Evolutionary conservation across 1,140 invertebrate genomes (phyloP).

Genomic region (Cardiocondyla obscurior): DNA sequence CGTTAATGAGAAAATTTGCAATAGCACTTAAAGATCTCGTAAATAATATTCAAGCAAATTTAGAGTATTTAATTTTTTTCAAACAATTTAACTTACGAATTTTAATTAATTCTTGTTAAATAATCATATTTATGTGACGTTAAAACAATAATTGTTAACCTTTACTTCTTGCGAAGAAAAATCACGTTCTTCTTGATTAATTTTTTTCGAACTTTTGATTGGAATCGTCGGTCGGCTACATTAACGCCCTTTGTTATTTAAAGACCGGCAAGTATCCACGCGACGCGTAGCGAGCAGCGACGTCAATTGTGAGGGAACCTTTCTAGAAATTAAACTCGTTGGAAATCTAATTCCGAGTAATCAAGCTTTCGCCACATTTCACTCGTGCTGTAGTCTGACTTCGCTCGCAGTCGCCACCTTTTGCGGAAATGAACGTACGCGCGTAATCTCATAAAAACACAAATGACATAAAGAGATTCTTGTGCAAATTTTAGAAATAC

Average conservation of each 20-base stretch:
- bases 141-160: background rate
- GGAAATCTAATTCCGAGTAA: constrained; percentile 69
- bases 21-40: background rate
- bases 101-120: background rate
- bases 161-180: constrained; percentile 4
- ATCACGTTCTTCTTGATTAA: background rate
- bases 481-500: constrained; percentile 7
- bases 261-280: constrained; percentile 34
- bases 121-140: background rate
- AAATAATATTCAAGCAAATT: background rate
- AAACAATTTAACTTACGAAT: background rate
- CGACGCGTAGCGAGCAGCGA: constrained; percentile 48
- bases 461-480: constrained; percentile 60
- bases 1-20: background rate
- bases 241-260: constrained; percentile 57
- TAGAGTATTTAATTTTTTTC: background rate
- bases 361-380: constrained; percentile 63
- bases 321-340: constrained; percentile 70
- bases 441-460: constrained; percentile 60
- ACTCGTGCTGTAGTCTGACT: constrained; percentile 45
- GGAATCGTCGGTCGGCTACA: constrained; percentile 2
- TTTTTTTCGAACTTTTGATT: constrained; percentile 22
- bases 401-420: background rate
- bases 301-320: constrained; percentile 67
- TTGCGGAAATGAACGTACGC: constrained; percentile 46